phyloP scores from a whole-genome alignment of 2,797 vertebrate species.

The Cetoscarus ocellatus region DNA sequence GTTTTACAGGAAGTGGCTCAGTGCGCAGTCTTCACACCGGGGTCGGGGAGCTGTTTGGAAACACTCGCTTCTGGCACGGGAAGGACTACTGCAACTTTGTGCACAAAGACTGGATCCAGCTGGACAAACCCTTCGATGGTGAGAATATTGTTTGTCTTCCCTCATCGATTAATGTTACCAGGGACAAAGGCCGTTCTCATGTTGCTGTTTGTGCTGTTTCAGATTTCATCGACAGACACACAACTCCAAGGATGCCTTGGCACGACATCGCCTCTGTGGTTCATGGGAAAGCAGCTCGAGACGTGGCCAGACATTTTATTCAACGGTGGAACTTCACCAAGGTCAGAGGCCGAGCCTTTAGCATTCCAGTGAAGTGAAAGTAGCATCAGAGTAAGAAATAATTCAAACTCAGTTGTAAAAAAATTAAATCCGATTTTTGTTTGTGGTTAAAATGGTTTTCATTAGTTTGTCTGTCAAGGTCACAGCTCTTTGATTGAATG shows the following conservation, averaged over 20 bases:
- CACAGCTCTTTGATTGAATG: too few species aligned
- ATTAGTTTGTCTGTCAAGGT: too few species aligned
- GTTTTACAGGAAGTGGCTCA: conserved; percentile 80
- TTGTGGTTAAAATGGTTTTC: too few species aligned
- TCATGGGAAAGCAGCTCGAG: conserved; percentile 92
- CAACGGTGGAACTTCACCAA: conserved; percentile 99
- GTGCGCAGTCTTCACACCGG: conserved; percentile 85
- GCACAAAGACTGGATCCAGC: conserved; percentile 97
- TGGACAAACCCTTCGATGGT: conserved; percentile 98
- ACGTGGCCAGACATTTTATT: conserved; percentile 96
- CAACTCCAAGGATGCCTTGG: conserved; percentile 97
- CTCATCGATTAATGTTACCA: rapidly evolving
- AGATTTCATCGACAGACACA: conserved; percentile 97
- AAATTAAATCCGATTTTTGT: too few species aligned
- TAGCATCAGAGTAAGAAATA: too few species aligned
- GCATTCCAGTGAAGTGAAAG: too few species aligned
- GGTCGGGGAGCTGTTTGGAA: conserved; percentile 89
- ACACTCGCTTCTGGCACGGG: conserved; percentile 97
- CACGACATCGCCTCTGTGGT: conserved; percentile 95
- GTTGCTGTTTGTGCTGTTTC: not conserved
- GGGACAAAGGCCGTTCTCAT: rapidly evolving
- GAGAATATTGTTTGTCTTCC: not conserved
- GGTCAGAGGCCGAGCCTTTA: conserved; percentile 76
- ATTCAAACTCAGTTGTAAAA: too few species aligned
- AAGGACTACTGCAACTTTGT: conserved; percentile 99